These are phyloP conservation scores for Raphicerus campestris DNA, from an alignment of 2,113 vertebrate genomes.

Conservation along the genomic window DNA sequence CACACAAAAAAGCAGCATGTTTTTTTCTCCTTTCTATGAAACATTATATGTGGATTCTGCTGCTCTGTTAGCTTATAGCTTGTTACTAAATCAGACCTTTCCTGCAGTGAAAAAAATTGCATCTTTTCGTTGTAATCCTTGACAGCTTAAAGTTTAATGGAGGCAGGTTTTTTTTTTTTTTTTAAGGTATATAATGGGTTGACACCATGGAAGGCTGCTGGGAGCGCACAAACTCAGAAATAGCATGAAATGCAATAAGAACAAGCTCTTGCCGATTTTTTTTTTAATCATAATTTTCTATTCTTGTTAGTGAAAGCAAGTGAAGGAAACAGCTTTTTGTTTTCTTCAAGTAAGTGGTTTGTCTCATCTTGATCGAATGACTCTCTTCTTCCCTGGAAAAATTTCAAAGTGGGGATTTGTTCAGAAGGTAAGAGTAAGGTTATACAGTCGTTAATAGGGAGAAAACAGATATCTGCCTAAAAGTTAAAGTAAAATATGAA, in stretches of 20 bases:
- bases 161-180: conserved; percentile 43
- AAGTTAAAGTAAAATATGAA: not conserved
- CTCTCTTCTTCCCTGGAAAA: not conserved
- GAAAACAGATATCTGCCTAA: not conserved
- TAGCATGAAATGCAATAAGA: conserved; percentile 55
- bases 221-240: conserved; percentile 68
- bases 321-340: conserved; percentile 49
- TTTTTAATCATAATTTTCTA: conserved; percentile 49
- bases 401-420: not conserved
- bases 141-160: conserved; percentile 73
- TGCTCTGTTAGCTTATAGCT: conserved; percentile 67
- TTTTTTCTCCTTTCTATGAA: conserved; percentile 45
- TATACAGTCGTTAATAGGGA: not conserved
- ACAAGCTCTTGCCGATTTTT: conserved; percentile 44
- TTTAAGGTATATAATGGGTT: conserved; percentile 66
- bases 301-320: conserved; percentile 46
- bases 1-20: conserved; percentile 36
- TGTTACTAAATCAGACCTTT: conserved; percentile 72
- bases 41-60: conserved; percentile 62
- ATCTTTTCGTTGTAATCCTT: conserved; percentile 68
- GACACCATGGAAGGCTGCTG: conserved; percentile 63
- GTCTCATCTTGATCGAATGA: not conserved
- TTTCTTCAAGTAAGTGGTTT: conserved; percentile 44
- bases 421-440: not conserved
- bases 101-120: conserved; percentile 70